These are phyloP conservation scores for Lasiurus borealis DNA, from an alignment of 2,113 vertebrate species.

Conservation along the genomic window DNA sequence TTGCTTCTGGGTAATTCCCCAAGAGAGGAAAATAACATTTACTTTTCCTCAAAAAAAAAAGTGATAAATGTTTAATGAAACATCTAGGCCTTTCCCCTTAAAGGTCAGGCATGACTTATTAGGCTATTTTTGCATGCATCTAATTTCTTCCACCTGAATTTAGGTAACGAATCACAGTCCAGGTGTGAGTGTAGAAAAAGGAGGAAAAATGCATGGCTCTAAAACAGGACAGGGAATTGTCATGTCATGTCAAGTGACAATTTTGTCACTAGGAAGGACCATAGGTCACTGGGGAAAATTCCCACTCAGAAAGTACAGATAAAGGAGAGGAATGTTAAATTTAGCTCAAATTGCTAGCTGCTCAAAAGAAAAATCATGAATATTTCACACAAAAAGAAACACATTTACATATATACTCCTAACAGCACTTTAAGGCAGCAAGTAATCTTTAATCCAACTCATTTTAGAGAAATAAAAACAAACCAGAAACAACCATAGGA, in stretches of 20 bases:
- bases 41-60: constrained; percentile 54
- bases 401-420: neutral
- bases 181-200: constrained; percentile 14
- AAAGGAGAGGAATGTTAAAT: neutral
- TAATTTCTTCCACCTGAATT: constrained; percentile 69
- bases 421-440: neutral
- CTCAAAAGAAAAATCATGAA: neutral
- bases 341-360: neutral
- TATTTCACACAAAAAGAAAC: neutral
- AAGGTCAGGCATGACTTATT: constrained; percentile 43
- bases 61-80: constrained; percentile 77
- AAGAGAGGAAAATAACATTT: constrained; percentile 70
- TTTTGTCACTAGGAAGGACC: constrained; percentile 40
- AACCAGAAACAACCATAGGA: constrained; percentile 15
- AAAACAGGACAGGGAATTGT: neutral
- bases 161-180: neutral
- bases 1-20: constrained; percentile 75
- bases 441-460: neutral
- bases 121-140: constrained; percentile 57
- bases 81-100: constrained; percentile 60
- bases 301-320: fast-evolving
- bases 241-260: neutral
- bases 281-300: neutral
- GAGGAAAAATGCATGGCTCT: neutral
- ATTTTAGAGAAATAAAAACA: neutral